Conservation (phyloP, 1,140 invertebrate genomes). For the Bombus consobrinus region DNA sequence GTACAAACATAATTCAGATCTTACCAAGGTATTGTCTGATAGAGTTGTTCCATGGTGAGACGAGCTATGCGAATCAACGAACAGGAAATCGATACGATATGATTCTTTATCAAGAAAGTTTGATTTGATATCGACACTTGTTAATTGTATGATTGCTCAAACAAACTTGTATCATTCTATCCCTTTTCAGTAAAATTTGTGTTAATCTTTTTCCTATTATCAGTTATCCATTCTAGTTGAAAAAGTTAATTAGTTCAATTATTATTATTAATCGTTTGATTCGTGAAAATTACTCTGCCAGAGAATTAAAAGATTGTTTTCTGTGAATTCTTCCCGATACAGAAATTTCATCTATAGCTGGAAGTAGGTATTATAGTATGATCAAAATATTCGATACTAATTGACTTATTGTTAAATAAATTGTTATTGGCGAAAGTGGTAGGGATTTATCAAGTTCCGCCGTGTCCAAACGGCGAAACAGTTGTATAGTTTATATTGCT, state of each 20-base stretch:
- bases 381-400: neutral
- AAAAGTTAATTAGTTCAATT: neutral
- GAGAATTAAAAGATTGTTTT: neutral
- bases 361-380: no score
- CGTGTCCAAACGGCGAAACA: neutral
- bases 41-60: neutral
- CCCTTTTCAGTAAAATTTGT: no score
- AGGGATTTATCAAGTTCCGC: neutral
- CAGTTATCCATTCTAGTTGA: neutral
- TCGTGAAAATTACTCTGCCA: neutral
- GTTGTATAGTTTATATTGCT: slow-evolving; percentile 58
- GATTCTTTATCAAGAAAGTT: neutral
- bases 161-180: neutral
- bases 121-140: neutral
- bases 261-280: neutral
- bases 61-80: neutral
- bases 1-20: slow-evolving; percentile 26
- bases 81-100: neutral
- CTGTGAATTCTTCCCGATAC: neutral
- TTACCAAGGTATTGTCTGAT: slow-evolving; percentile 4
- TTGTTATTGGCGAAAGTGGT: neutral
- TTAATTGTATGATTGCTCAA: no score
- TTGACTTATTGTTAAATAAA: neutral
- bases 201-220: neutral
- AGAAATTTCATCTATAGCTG: neutral